Evolutionary conservation across 2,888 invertebrate genomes (phyloP), one percentile per base, ranked within the genome.

Genomic region (Spodoptera littoralis): DNA sequence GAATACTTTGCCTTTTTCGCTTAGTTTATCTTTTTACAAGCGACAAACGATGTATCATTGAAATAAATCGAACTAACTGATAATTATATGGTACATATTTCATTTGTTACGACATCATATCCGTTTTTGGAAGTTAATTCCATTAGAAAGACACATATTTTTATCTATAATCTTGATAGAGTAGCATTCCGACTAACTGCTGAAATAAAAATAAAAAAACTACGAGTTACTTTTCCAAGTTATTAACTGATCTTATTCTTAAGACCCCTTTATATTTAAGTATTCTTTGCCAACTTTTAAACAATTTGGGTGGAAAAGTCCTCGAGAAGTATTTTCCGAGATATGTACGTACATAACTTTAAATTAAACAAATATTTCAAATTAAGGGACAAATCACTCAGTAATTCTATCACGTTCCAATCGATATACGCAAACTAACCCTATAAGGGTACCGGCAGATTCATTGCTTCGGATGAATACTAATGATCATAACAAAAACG

Each of bases 381-480:
- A 47, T 47, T 24, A 59, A 62, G 27, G 52, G 62, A 42, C 45
- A 51, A 1, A n/a, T 22, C 8, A n/a, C 71, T 69, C 11, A 18
- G 13, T 24, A 76, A 24, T 57, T 24, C 13, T n/a, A 27, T 41
- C 73, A 67, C 76, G 73, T 64, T 13, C 43, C 42, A 51, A 36
- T 48, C 30, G 24, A 70, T 74, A 72, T 67, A 72, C 62, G 68
- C 70, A 58, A 67, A 63, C 70, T 18, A 47, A 8, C 76, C 74
- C 59, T 72, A 65, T 68, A 70, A 58, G 75, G 80, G 62, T 42
- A 66, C 56, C 68, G 61, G 30, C 72, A 70, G 69, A 74, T 70
- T 54, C 63, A 55, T 44, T 49, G 43, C 66, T 49, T 56, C 43
- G 67, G 71, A 73, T 77, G 81, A 73, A 82, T 81, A 81, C 65